Percentiles rank a stretch among this genome's conserved stretches.
Evolutionary conservation across 2,797 vertebrate genomes (phyloP).

Genomic region (Echeneis naucrates): DNA sequence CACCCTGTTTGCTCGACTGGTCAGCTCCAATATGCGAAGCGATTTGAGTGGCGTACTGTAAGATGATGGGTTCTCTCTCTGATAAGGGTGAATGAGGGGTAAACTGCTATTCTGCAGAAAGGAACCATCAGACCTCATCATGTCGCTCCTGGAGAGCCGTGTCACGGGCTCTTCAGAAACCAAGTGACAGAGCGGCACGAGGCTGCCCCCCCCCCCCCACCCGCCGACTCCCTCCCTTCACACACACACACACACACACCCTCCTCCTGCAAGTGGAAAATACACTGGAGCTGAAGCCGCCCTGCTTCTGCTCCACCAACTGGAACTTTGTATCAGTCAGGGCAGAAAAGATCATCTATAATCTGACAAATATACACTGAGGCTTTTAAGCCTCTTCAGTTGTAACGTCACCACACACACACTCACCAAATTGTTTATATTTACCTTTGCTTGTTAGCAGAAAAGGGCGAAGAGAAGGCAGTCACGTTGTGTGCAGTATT

Average conservation of each 20-base stretch:
- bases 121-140: conserved; percentile 85
- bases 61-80: conserved; percentile 77
- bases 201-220: conserved; percentile 33
- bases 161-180: conserved; percentile 77
- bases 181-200: conserved; percentile 73
- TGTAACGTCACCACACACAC: conserved; percentile 38
- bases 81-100: conserved; percentile 84
- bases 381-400: conserved; percentile 56
- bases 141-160: conserved; percentile 79
- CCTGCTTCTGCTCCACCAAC: conserved; percentile 69
- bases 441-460: conserved; percentile 54
- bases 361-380: conserved; percentile 68
- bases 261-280: conserved; percentile 50
- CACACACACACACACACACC: not conserved
- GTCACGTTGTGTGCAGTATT: not conserved
- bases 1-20: conserved; percentile 84
- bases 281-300: conserved; percentile 50
- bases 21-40: conserved; percentile 81
- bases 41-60: conserved; percentile 71
- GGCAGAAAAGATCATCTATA: conserved; percentile 67
- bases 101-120: conserved; percentile 86
- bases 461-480: conserved; percentile 17
- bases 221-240: not conserved
- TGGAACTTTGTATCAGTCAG: conserved; percentile 72
- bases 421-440: conserved; percentile 46